phyloP scores from a whole-genome alignment of 2,888 invertebrate species.

The Yponomeuta malinellus region DNA sequence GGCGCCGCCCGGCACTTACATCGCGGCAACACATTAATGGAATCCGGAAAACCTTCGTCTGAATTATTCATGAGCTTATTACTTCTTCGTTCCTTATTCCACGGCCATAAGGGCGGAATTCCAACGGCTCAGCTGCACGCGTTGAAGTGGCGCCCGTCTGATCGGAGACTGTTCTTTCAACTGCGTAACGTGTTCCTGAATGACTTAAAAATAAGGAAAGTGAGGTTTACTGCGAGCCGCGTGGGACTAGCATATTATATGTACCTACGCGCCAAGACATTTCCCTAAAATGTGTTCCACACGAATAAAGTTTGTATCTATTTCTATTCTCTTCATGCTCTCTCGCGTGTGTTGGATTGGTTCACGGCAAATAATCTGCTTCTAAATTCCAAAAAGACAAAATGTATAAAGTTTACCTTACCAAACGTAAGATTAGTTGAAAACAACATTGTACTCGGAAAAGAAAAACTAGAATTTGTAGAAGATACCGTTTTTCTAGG shows the following conservation, averaged over 20 bases:
- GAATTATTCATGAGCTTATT: conserved; percentile 17
- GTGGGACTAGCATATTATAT: not conserved
- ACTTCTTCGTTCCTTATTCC: not conserved
- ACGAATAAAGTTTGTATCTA: not conserved
- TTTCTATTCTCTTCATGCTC: not conserved
- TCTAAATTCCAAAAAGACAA: no score
- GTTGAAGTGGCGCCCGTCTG: not conserved
- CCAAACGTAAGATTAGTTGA: no score
- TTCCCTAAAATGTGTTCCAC: not conserved
- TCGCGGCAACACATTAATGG: conserved; percentile 14
- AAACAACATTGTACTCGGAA: no score
- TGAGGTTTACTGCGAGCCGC: not conserved
- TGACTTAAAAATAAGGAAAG: conserved; percentile 1
- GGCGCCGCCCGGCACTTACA: not conserved
- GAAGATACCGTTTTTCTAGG: no score
- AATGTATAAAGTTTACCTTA: no score
- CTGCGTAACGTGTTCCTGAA: conserved; percentile 1
- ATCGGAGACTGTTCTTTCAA: conserved; percentile 1
- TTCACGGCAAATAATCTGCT: no score
- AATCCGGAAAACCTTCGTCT: conserved; percentile 14
- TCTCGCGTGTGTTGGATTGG: no score
- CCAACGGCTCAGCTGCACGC: not conserved
- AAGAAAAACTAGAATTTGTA: no score
- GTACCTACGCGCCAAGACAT: not conserved
- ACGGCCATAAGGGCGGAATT: not conserved